These are phyloP conservation scores for Petromus typicus DNA, from an alignment of 2,113 vertebrate genomes.

Conservation along the genomic window DNA sequence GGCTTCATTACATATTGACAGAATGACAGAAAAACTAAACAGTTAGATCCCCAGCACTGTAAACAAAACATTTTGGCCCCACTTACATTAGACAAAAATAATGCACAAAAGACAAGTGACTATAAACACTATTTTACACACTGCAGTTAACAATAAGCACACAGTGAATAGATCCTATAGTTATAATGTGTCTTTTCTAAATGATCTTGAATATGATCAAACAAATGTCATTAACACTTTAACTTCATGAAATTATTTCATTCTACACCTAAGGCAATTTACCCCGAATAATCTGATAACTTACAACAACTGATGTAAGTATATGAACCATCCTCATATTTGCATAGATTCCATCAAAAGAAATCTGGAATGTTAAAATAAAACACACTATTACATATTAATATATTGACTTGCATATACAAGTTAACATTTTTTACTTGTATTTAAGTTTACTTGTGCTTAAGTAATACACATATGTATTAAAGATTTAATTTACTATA, in stretches of 20 bases:
- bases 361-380: slow-evolving; percentile 90
- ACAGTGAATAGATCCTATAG: not conserved
- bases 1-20: slow-evolving; percentile 28
- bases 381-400: slow-evolving; percentile 40
- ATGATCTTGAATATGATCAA: slow-evolving; percentile 38
- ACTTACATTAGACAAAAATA: slow-evolving; percentile 15
- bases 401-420: slow-evolving; percentile 12
- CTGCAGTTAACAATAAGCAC: not conserved
- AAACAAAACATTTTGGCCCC: not conserved
- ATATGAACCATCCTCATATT: slow-evolving; percentile 99
- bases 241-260: slow-evolving; percentile 49
- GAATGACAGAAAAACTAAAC: not conserved
- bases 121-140: not conserved
- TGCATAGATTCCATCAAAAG: slow-evolving; percentile 99
- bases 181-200: slow-evolving; percentile 51
- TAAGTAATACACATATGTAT: not conserved
- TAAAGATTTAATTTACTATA: slow-evolving; percentile 38
- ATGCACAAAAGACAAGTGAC: not conserved
- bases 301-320: slow-evolving; percentile 99
- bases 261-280: slow-evolving; percentile 29
- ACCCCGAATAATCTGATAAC: slow-evolving; percentile 82
- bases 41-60: not conserved
- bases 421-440: not conserved
- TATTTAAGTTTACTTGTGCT: not conserved
- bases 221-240: slow-evolving; percentile 39